These are phyloP conservation scores for Tipula helvola DNA, from an alignment of 2,888 invertebrate genomes.

Conservation along the genomic window DNA sequence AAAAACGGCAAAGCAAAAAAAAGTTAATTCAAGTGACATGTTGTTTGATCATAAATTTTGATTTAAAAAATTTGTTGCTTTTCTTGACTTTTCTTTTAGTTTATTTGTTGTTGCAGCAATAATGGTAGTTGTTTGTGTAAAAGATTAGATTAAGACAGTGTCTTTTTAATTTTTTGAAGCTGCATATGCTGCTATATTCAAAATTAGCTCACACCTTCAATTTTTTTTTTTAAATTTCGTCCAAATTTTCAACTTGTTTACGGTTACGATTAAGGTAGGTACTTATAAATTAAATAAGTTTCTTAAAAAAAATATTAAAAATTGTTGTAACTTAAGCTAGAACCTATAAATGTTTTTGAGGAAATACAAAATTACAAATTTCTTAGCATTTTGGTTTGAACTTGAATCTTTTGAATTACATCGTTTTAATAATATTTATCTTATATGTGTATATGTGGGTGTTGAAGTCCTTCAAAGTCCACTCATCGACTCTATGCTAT, in stretches of 20 bases:
- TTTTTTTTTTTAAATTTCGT: neutral
- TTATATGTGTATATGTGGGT: neutral
- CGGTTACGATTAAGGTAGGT: neutral
- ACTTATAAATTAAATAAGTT: neutral
- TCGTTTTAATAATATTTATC: neutral
- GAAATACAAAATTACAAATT: neutral
- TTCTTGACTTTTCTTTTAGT: neutral
- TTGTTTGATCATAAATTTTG: conserved; percentile 4
- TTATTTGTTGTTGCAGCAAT: neutral
- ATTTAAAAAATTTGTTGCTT: neutral
- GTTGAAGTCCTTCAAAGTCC: neutral
- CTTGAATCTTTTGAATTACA: too few relatives aligned
- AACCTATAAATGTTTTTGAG: neutral
- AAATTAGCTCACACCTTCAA: neutral
- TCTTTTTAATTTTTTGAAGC: neutral
- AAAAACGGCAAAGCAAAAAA: neutral
- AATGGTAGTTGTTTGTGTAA: neutral
- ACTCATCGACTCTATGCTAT: neutral
- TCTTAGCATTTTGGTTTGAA: neutral
- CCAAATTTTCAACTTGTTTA: neutral
- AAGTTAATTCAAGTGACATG: neutral
- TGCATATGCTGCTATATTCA: neutral
- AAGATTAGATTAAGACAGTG: neutral
- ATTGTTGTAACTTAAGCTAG: neutral
- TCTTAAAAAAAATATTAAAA: neutral